These are phyloP conservation scores for Orius insidiosus DNA, from an alignment of 1,140 invertebrate species.

Conservation along the genomic window DNA sequence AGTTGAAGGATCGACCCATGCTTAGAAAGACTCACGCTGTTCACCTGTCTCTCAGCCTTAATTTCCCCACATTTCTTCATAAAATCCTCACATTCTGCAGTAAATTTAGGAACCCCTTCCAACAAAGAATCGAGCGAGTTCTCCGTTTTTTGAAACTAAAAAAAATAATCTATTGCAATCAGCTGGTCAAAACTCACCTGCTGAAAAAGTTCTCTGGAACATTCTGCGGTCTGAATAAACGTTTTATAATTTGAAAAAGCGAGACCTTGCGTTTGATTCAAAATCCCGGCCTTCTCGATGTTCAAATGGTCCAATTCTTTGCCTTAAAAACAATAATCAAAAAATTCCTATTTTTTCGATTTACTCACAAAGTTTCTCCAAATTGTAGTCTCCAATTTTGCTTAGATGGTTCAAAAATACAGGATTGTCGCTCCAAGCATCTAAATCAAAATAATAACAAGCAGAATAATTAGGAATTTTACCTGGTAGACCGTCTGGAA, in stretches of 20 bases:
- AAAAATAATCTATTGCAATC: no score
- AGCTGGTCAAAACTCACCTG: slow-evolving; percentile 31
- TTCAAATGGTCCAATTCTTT: slow-evolving; percentile 63
- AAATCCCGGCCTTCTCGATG: slow-evolving; percentile 58
- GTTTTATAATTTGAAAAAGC: slow-evolving; percentile 88
- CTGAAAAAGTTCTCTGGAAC: slow-evolving; percentile 68
- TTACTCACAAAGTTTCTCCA: slow-evolving; percentile 58
- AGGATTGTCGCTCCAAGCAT: slow-evolving; percentile 47
- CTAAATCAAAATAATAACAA: slow-evolving; percentile 26
- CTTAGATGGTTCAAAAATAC: slow-evolving; percentile 63
- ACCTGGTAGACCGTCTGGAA: slow-evolving; percentile 47
- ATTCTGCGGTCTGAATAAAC: slow-evolving; percentile 85
- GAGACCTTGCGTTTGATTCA: slow-evolving; percentile 76
- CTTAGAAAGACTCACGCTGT: slow-evolving; percentile 47
- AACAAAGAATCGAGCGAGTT: slow-evolving; percentile 48
- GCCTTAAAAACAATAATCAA: no score
- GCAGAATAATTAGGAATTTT: no score
- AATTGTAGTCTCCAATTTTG: slow-evolving; percentile 65
- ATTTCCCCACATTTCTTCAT: slow-evolving; percentile 58
- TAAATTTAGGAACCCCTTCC: slow-evolving; percentile 54
- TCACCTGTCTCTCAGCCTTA: slow-evolving; percentile 40
- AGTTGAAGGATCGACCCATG: slow-evolving; percentile 72
- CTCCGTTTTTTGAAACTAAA: slow-evolving; percentile 64
- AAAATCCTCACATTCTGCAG: slow-evolving; percentile 59
- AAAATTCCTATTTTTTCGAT: no score